Percentiles rank a stretch among this genome's conserved stretches.
These are phyloP conservation scores for Bembecia ichneumoniformis DNA, from an alignment of 2,888 invertebrate genomes.

Conservation along the genomic window DNA sequence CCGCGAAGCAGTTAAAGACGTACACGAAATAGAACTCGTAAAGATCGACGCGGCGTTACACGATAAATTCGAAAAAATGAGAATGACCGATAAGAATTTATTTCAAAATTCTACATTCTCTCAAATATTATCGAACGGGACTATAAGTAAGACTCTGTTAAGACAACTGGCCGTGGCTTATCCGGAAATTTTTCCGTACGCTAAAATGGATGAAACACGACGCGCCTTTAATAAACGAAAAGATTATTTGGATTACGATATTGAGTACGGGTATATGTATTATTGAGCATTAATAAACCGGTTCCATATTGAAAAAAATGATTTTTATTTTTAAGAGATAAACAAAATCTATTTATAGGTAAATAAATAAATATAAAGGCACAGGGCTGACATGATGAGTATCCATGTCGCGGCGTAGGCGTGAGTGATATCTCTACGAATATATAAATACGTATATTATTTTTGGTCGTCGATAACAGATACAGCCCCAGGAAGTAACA, in stretches of 20 bases:
- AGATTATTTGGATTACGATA: slow-evolving; percentile 37
- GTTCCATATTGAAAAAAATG: not conserved
- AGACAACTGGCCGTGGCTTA: slow-evolving; percentile 35
- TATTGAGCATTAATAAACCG: slow-evolving; percentile 21
- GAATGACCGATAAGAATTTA: slow-evolving; percentile 31
- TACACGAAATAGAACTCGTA: slow-evolving; percentile 37
- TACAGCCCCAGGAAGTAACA: too few species aligned
- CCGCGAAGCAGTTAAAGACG: slow-evolving; percentile 34
- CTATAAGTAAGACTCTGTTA: slow-evolving; percentile 25
- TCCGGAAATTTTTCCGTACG: slow-evolving; percentile 31
- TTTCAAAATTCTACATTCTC: slow-evolving; percentile 40
- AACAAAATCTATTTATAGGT: too few species aligned
- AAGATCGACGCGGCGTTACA: slow-evolving; percentile 33
- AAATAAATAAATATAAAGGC: too few species aligned
- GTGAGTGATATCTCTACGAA: too few species aligned
- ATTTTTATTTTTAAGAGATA: too few species aligned
- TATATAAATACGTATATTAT: too few species aligned
- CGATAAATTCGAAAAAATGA: slow-evolving; percentile 29
- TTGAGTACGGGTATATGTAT: slow-evolving; percentile 50
- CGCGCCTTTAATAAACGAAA: slow-evolving; percentile 2
- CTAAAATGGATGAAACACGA: slow-evolving; percentile 17
- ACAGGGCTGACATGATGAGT: too few species aligned
- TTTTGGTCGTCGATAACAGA: too few species aligned
- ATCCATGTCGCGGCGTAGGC: too few species aligned
- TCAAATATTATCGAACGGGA: slow-evolving; percentile 39